Evolutionary conservation across 1,140 invertebrate species (phyloP).

Genomic region (Matsumurasca onukii): DNA sequence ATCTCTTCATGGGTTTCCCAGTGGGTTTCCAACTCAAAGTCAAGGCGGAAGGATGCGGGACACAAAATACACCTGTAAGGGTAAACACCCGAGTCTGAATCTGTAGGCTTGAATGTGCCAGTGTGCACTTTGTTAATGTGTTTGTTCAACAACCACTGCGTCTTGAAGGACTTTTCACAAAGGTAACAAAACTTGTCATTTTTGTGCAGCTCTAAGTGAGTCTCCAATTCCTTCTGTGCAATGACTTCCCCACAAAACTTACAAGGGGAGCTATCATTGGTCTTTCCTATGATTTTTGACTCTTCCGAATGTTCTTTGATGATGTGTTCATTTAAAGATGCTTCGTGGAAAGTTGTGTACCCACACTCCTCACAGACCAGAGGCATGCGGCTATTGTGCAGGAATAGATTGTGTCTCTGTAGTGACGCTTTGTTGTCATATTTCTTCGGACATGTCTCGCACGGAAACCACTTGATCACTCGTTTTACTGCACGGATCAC

Average conservation of each 20-base stretch:
- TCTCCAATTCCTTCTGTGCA: neutral
- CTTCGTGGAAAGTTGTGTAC: neutral
- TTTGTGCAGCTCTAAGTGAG: neutral
- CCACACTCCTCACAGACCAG: slow-evolving; percentile 13
- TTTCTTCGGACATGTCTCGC: neutral
- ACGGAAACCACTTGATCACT: neutral
- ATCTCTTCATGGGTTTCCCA: slow-evolving; percentile 28
- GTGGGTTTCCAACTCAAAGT: slow-evolving; percentile 22
- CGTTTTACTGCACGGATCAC: neutral
- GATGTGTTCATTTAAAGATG: neutral
- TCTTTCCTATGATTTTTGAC: too few species aligned
- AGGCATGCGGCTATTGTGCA: slow-evolving; percentile 1
- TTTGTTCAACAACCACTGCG: slow-evolving; percentile 17
- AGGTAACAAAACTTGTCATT: slow-evolving; percentile 15
- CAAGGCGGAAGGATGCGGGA: neutral
- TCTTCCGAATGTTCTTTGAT: neutral
- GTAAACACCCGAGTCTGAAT: neutral
- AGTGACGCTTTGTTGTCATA: slow-evolving; percentile 7
- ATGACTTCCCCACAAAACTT: slow-evolving; percentile 24
- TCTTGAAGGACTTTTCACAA: slow-evolving; percentile 19
- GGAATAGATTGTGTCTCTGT: neutral
- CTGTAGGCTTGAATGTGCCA: neutral
- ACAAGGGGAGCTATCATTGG: too few species aligned
- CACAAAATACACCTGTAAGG: slow-evolving; percentile 16
- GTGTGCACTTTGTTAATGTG: slow-evolving; percentile 25